Evolutionary conservation across 2,797 vertebrate genomes (phyloP), one percentile per base, ranked within the genome.

Genomic region (Antennarius maculatus): DNA sequence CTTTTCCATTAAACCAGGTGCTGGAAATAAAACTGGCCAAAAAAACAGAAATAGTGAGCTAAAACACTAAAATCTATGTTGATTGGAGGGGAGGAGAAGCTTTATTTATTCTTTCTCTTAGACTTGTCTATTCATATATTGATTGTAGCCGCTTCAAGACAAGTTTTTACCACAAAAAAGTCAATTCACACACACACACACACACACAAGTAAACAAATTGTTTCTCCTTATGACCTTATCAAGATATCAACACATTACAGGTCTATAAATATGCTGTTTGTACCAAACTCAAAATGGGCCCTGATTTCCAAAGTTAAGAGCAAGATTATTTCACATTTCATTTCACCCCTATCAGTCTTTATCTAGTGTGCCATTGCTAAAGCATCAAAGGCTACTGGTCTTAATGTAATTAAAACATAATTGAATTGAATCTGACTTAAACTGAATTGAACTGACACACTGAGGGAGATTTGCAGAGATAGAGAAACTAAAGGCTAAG

Each of bases 401-500:
- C 68, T 71, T 56, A 61, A 52, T 62, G 15, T n/a, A 71, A 73
- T 86, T 66, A 31, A 71, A 59, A 16, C 54, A 28, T 69, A 78
- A 79, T 48, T 79, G 62, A 80, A 77, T 65, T 58, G 23, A 74
- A 79, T 84, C 39, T 23, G 55, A 66, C 16, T 73, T 64, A 68
- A 71, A 66, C 37, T 63, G 61, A 87, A 72, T 54, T 67, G 67
- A 70, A 69, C n/a, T 47, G 61, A 61, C 54, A 66, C 28, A 41
- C 18, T 45, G 23, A 63, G 9, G 72, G n/a, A 73, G 66, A 61
- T 28, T 51, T 56, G 31, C 13, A 72, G 46, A 69, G 49, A 65
- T 2, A 55, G 71, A 79, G 59, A 81, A 82, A 82, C 69, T 75
- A 63, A 67, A 74, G 51, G 62, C 64, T 61, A 8, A 61, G 76